Base-by-base conservation (phyloP, 1,140 invertebrate genomes). In the Drosophila yakuba region DNA sequence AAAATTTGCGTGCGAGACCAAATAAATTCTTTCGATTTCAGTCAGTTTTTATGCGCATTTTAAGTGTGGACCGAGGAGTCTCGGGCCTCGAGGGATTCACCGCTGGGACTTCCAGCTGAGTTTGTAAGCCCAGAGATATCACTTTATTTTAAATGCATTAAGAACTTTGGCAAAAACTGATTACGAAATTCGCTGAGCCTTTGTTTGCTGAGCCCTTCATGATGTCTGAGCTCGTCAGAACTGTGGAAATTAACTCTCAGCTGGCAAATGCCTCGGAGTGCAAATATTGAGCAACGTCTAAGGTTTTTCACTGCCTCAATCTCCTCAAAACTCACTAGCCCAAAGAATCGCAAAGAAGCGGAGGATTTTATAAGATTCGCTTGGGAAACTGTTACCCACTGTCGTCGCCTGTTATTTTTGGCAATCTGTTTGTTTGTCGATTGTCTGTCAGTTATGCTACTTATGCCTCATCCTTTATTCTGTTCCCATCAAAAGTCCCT, bases 361-460 rank as follows among this genome's bases (percentile, higher is more conserved):
- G 52, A 61, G 67, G 14, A 68, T 62, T 84, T 69, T 68, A 74
- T 85, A 63, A 74, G 60, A 61, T 25, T 67, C 56, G 14, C 66
- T 62, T 39, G 44, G 50, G 35, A 59, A 56, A 62, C 45, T 67
- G 66, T 67, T 76, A 47, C 61, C 56, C 57, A 61, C 52, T 63
- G 56, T 52, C 52, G 54, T 43, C n/a, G 36, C 61, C 58, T 88
- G 78, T 78, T 78, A 75, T 86, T 85, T 81, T 86, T 85, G 78
- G 78, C 68, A 85, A 85, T 82, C 73, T 85, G 78, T 85, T 86
- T 85, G 83, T 85, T 86, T 88, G 83, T 78, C 83, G 68, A 85
- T 85, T 85, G 82, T 85, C 82, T 85, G 82, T 72, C 78, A 80
- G 81, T 80, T 84, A 84, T 84, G 81, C 81, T 83, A 62, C 75